phyloP scores from a whole-genome alignment of 2,113 vertebrate species.

The Pygoscelis adeliae region DNA sequence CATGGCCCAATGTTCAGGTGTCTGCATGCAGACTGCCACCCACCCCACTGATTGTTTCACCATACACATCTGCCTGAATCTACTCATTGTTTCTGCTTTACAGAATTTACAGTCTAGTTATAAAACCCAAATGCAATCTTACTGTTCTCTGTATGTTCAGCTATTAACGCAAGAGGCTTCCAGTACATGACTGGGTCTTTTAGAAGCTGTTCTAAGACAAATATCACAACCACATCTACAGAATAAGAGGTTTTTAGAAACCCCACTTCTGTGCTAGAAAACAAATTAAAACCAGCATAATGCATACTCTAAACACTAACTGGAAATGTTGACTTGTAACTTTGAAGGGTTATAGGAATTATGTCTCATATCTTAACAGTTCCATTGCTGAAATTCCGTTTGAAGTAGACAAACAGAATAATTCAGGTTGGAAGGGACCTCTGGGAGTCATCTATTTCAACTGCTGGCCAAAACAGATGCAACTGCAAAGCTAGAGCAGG shows the following conservation, averaged over 20 bases:
- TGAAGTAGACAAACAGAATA: background rate
- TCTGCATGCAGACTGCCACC: background rate
- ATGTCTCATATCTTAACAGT: background rate
- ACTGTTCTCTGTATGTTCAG: background rate
- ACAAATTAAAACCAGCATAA: background rate
- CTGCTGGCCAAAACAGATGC: background rate
- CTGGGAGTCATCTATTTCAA: background rate
- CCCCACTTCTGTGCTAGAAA: background rate
- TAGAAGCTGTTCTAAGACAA: background rate
- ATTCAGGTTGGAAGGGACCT: background rate
- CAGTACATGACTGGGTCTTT: background rate
- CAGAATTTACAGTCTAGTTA: background rate
- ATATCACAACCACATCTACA: background rate
- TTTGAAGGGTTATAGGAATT: background rate
- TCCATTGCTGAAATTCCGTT: background rate
- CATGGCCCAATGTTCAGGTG: accelerated
- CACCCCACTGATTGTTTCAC: background rate
- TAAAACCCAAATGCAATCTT: background rate
- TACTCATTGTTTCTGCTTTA: background rate
- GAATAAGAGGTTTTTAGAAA: background rate
- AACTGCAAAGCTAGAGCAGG: background rate
- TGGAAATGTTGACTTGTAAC: background rate
- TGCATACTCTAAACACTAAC: background rate
- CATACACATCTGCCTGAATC: background rate
- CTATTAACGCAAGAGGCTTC: background rate